A percentile compares a stretch with the other conserved stretches of the same genome.
Conservation (phyloP, 2,113 vertebrate species). For the Lota lota region DNA sequence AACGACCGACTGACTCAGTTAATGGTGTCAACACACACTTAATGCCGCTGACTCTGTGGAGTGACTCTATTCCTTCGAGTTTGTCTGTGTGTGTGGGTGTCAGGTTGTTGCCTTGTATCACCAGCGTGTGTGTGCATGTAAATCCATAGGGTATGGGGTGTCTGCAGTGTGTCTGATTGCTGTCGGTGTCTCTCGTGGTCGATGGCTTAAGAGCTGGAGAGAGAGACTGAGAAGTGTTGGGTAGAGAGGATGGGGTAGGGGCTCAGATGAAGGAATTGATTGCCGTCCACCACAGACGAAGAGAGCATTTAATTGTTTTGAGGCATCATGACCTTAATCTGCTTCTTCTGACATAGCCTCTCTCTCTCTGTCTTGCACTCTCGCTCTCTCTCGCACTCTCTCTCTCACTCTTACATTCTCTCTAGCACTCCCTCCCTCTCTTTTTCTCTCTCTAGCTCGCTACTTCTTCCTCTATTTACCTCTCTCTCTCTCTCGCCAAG, state of each 20-base stretch:
- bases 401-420: background rate
- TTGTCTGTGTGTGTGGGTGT: background rate
- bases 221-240: slow-evolving; percentile 13
- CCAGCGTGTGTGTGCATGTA: slow-evolving; percentile 4
- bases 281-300: slow-evolving; percentile 20
- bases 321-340: slow-evolving; percentile 55
- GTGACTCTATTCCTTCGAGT: background rate
- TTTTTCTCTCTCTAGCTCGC: background rate
- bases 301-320: slow-evolving; percentile 34
- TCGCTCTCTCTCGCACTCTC: background rate
- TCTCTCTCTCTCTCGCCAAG: background rate
- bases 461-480: background rate
- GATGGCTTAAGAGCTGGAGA: background rate
- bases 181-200: background rate
- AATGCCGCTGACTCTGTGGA: slow-evolving; percentile 22
- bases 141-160: background rate
- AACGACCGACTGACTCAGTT: slow-evolving; percentile 48
- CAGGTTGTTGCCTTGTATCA: background rate
- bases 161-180: slow-evolving; percentile 7
- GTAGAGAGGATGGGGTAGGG: background rate
- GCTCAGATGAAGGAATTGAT: slow-evolving; percentile 1
- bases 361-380: background rate
- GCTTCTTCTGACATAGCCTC: background rate
- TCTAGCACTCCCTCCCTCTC: slow-evolving; percentile 3
- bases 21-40: slow-evolving; percentile 57